Base-by-base conservation (phyloP, 2,797 vertebrate species). In the Coregonus suidteri region DNA sequence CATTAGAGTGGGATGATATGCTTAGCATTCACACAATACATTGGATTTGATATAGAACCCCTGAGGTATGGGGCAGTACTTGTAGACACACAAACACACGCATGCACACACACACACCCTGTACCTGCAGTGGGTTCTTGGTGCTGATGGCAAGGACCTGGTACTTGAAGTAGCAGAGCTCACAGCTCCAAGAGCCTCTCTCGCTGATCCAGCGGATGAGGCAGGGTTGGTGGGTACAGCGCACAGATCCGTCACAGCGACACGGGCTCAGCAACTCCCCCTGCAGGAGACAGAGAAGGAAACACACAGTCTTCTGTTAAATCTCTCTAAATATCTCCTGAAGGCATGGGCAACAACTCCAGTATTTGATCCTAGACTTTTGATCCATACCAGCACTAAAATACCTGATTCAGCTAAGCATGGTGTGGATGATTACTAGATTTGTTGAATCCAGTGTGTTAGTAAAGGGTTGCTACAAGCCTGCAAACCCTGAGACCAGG, bases 181-280 rank as follows among this genome's bases (percentile, higher is more conserved):
- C 96, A 80, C 96, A 97, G 92, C 96, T 97, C 96, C 96, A 97
- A 74, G 95, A 96, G 68, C 96, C 96, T 68, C 96, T 92, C 87
- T 97, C 96, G 20, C 96, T 96, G 88, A 97, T 96, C 96, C 96
- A 97, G 79, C 95, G 95, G 82, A 97, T 96, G 84, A 97, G 93
- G 88, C 96, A 97, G 88, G 95, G 94, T 86, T 96, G 96, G 88
- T 96, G 96, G 14, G 95, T 96, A 78, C 96, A 96, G 77, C 96
- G 95, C 81, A 97, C 96, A 0, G 96, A 96, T 77, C 96, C 96
- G 1, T 89, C 93, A 65, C 96, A 96, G 75, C 95, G 95, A 81
- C 96, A 97, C 1, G 96, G 95, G 84, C 95, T 96, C 90, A 97
- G 78, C 83, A 97, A 74, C 90, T 96, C 96, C 79, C 96, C 96